phyloP scores from a whole-genome alignment of 2,113 vertebrate genomes.

The Amazona guildingii region DNA sequence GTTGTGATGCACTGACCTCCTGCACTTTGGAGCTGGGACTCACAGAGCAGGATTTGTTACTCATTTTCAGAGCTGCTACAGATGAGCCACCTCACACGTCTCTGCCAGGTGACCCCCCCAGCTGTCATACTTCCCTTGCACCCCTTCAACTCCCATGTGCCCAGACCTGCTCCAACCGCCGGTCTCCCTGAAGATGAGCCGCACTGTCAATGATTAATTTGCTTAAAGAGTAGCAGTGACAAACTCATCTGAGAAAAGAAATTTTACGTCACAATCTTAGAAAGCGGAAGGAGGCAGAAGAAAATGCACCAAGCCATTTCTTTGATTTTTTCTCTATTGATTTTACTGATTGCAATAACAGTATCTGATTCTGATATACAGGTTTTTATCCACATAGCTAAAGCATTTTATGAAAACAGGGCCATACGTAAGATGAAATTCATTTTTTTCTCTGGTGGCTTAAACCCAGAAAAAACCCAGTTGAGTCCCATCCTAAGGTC shows the following conservation, averaged over 20 bases:
- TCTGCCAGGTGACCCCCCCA: background rate
- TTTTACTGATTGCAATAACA: background rate
- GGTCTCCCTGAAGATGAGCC: background rate
- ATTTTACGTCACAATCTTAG: background rate
- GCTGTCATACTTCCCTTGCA: background rate
- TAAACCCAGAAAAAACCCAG: background rate
- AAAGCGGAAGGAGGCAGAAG: background rate
- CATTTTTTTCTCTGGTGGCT: background rate
- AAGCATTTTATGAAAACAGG: background rate
- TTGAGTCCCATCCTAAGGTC: background rate
- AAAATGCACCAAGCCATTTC: background rate
- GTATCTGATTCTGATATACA: background rate
- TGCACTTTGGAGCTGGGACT: background rate
- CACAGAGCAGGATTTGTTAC: background rate
- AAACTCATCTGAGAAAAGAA: background rate
- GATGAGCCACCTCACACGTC: accelerated
- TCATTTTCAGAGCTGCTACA: background rate
- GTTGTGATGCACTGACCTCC: accelerated
- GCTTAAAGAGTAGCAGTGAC: background rate
- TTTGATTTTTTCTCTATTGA: background rate
- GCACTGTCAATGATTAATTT: background rate
- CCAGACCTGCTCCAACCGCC: background rate
- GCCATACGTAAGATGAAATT: background rate
- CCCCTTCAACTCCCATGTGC: background rate
- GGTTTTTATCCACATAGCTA: background rate